Evolutionary conservation across 2,797 vertebrate species (phyloP).

Genomic region (Onychomys arenicola): DNA sequence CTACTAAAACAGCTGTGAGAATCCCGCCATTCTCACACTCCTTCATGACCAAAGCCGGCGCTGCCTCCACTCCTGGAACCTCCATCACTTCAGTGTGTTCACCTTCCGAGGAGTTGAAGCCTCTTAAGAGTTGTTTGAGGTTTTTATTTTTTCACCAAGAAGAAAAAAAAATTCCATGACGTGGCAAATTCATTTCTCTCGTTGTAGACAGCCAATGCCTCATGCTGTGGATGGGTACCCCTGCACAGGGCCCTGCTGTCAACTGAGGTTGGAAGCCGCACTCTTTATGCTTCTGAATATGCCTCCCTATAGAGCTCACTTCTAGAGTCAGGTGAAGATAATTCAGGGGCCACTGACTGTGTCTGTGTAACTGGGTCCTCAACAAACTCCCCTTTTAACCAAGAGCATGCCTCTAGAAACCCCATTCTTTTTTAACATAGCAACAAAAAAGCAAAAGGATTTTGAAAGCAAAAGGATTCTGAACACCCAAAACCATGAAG

Average conservation of each 20-base stretch:
- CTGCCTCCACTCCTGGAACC: constrained; percentile 51
- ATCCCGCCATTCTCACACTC: constrained; percentile 51
- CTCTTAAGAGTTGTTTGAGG: not conserved
- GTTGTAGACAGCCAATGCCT: not conserved
- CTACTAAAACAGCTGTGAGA: constrained; percentile 75
- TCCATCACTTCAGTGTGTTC: constrained; percentile 42
- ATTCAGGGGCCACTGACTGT: not conserved
- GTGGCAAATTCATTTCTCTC: not conserved
- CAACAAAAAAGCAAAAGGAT: not conserved
- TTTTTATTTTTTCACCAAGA: constrained; percentile 24
- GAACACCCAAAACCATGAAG: not conserved
- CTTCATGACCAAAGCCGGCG: constrained; percentile 54
- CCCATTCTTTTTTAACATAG: not conserved
- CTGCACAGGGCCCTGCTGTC: rapidly evolving
- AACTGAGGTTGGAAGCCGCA: not conserved
- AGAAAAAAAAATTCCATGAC: not conserved
- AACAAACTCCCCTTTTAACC: not conserved
- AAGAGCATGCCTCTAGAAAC: not conserved
- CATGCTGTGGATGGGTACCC: rapidly evolving
- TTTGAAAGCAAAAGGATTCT: not conserved
- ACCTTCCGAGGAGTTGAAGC: constrained; percentile 13
- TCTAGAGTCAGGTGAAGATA: not conserved
- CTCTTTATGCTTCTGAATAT: not conserved
- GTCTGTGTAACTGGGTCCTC: not conserved
- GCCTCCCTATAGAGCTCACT: not conserved